phyloP scores from a whole-genome alignment of 2,113 vertebrate species.

The Caracal caracal region DNA sequence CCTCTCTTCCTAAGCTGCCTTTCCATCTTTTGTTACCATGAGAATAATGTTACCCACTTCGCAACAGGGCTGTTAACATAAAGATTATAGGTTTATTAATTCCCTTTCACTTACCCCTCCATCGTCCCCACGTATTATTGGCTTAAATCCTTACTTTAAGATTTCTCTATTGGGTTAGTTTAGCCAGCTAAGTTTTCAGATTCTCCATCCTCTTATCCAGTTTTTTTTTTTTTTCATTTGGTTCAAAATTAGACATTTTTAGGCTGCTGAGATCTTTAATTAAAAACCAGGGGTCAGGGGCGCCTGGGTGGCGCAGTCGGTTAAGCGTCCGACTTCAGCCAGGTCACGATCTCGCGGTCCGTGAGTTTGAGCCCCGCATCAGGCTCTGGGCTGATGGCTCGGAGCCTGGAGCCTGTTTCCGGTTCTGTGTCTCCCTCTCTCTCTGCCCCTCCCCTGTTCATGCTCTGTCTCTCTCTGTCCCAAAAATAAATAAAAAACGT shows the following conservation, averaged over 20 bases:
- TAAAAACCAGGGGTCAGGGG: background rate
- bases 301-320: no score
- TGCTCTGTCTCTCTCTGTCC: no score
- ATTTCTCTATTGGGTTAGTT: conserved; percentile 1
- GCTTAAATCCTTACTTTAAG: background rate
- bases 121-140: background rate
- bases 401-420: no score
- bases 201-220: background rate
- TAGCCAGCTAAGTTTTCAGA: conserved; percentile 8
- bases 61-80: background rate
- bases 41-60: background rate
- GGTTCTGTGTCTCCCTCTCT: no score
- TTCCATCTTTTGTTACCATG: conserved; percentile 19
- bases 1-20: background rate
- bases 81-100: background rate
- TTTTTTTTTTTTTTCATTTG: background rate
- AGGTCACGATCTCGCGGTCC: no score
- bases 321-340: no score
- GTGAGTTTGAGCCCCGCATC: no score
- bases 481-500: no score
- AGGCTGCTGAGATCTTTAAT: conserved; percentile 25
- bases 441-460: no score
- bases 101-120: background rate
- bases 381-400: no score
- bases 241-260: conserved; percentile 28